phyloP scores from a whole-genome alignment of 2,888 invertebrate species.

The Clistopyga incitator region DNA sequence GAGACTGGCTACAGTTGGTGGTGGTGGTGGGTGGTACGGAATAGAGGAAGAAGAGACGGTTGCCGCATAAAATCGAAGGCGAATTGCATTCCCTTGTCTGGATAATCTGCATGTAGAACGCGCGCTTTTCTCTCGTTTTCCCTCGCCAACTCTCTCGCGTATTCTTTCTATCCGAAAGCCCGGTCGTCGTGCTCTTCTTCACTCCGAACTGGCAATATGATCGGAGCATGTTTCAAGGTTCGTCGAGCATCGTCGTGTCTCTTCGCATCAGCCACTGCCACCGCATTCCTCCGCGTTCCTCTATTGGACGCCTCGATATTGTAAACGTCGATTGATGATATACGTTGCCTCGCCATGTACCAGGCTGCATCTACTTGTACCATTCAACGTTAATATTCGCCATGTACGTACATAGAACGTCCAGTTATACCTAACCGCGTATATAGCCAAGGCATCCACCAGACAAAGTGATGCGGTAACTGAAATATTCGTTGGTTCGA shows the following conservation, averaged over 20 bases:
- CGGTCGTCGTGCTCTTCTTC: not conserved
- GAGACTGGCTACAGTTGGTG: slow-evolving; percentile 16
- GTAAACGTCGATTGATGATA: slow-evolving; percentile 43
- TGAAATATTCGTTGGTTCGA: slow-evolving; percentile 34
- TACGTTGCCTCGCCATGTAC: not conserved
- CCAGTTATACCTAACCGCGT: not conserved
- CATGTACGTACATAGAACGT: not conserved
- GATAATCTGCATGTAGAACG: slow-evolving; percentile 61
- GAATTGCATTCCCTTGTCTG: slow-evolving; percentile 64
- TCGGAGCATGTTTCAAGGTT: slow-evolving; percentile 76
- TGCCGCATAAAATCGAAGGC: slow-evolving; percentile 58
- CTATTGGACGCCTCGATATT: slow-evolving; percentile 26
- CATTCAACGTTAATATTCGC: not conserved
- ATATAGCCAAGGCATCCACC: slow-evolving; percentile 7
- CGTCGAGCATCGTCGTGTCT: slow-evolving; percentile 71
- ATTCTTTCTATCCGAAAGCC: slow-evolving; percentile 1
- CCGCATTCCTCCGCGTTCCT: slow-evolving; percentile 44
- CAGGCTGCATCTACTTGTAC: not conserved
- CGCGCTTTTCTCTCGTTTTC: slow-evolving; percentile 35
- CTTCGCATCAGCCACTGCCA: slow-evolving; percentile 21
- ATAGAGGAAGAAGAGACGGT: slow-evolving; percentile 14
- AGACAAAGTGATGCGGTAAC: slow-evolving; percentile 41
- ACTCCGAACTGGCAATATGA: slow-evolving; percentile 70
- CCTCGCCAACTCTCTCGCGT: slow-evolving; percentile 2
- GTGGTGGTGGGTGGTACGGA: too few species aligned